Evolutionary conservation across 2,113 vertebrate species (phyloP), one percentile per base, ranked within the genome.

Genomic region (Beaufortia kweichowensis): DNA sequence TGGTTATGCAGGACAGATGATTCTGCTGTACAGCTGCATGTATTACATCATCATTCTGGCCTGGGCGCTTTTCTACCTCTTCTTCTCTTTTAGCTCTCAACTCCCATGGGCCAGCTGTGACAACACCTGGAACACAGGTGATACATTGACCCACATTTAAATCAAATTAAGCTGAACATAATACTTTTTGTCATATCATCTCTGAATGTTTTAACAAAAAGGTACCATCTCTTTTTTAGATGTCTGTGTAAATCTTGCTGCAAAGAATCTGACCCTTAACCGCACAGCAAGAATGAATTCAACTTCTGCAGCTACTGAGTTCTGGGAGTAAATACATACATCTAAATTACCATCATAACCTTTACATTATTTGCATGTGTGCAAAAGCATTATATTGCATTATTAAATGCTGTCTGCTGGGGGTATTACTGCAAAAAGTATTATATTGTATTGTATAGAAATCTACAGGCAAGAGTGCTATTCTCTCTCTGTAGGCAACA

Each of bases 71-170:
- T 91, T 97, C 82, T 99, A 96, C 80, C 85, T 99, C 11, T 89
- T 94, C 76, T 95, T 92, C 82, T 97, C 95, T 86, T 98, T 98
- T 79, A 89, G 85, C 48, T 72, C 93, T 0, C 86, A 93, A 71
- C 91, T 98, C 0, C 96, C 96, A 0, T 98, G 96, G 95, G 88
- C 92, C 6, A 94, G 28, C 63, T 98, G 96, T 77, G 82, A 83
- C 84, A 94, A 96, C 64, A 29, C 85, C 76, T 98, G 96, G 96
- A 98, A 98, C 81, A 93, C 95, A 91, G 94, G 96, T 83, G 63
- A 35, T 31, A 4, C 63, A 31, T 15, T 12, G 9, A 17, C 19
- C 23, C 23, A 29, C 11, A 59, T 3, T 28, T 56, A 56, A 55
- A 41, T 21, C 28, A 29, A 50, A n/a, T 7, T 15, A 65, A 43